Percentiles rank a stretch among this genome's conserved stretches.
Evolutionary conservation across 2,888 invertebrate species (phyloP).

Genomic region (Agonum fuliginosum): DNA sequence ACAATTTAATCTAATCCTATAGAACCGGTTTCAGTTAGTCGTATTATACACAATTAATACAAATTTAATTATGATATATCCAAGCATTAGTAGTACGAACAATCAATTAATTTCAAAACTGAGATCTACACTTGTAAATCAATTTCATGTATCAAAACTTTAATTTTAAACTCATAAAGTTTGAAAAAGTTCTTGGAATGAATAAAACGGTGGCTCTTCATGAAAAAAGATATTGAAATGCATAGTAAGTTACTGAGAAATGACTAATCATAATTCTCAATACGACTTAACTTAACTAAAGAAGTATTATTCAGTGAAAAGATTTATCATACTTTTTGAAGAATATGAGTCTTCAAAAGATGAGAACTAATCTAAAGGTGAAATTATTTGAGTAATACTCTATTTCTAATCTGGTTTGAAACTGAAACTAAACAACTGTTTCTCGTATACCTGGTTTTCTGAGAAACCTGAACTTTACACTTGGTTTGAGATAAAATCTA

Average conservation of each 20-base stretch:
- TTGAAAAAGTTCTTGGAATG: not conserved
- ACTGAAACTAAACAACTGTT: not conserved
- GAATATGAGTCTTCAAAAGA: constrained; percentile 24
- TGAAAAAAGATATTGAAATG: constrained; percentile 2
- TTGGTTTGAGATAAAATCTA: not conserved
- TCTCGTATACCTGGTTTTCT: constrained; percentile 5
- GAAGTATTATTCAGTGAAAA: constrained; percentile 19
- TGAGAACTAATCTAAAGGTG: not conserved
- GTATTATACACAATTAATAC: not conserved
- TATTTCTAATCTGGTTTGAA: not conserved
- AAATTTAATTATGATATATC: constrained; percentile 9
- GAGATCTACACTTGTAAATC: not conserved
- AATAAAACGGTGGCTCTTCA: not conserved
- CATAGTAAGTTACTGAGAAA: constrained; percentile 15
- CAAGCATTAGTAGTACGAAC: not conserved
- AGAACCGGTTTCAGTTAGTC: not conserved
- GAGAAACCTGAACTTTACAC: not conserved
- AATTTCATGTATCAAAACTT: too few relatives aligned
- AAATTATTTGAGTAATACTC: constrained; percentile 6
- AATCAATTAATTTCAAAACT: constrained; percentile 1
- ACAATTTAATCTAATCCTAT: not conserved
- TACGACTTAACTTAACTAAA: constrained; percentile 17
- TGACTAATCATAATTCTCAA: constrained; percentile 30
- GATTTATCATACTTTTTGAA: constrained; percentile 25
- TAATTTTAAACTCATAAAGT: not conserved